phyloP scores from a whole-genome alignment of 2,797 vertebrate genomes.

The Meda fulgida region DNA sequence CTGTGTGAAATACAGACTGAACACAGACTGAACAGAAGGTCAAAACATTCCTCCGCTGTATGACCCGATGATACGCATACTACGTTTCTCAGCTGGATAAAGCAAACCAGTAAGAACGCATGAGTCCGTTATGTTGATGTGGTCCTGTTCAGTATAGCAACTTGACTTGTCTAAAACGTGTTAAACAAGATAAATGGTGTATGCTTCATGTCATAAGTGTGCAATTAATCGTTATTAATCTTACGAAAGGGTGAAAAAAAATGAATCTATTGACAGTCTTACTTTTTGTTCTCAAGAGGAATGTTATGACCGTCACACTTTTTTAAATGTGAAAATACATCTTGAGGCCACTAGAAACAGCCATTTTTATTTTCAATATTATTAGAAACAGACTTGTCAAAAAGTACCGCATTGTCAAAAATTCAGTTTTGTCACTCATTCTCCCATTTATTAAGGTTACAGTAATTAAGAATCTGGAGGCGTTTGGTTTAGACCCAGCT shows the following conservation, averaged over 20 bases:
- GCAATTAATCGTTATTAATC: neutral
- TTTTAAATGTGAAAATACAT: neutral
- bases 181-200: neutral
- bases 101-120: no score
- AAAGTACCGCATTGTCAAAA: no score
- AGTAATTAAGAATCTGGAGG: slow-evolving; percentile 91
- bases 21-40: no score
- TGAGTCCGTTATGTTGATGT: no score
- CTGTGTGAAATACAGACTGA: no score
- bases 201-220: neutral
- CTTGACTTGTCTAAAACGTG: neutral
- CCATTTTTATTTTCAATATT: neutral
- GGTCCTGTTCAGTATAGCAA: no score
- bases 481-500: slow-evolving; percentile 88
- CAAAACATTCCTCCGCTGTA: no score
- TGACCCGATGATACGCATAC: no score
- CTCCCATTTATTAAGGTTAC: slow-evolving; percentile 82
- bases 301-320: neutral
- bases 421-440: neutral
- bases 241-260: neutral
- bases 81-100: no score
- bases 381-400: neutral
- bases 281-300: neutral
- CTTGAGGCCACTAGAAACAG: neutral
- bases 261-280: neutral